Evolutionary conservation across 2,888 invertebrate genomes (phyloP).

Genomic region (Hedychridium roseum): DNA sequence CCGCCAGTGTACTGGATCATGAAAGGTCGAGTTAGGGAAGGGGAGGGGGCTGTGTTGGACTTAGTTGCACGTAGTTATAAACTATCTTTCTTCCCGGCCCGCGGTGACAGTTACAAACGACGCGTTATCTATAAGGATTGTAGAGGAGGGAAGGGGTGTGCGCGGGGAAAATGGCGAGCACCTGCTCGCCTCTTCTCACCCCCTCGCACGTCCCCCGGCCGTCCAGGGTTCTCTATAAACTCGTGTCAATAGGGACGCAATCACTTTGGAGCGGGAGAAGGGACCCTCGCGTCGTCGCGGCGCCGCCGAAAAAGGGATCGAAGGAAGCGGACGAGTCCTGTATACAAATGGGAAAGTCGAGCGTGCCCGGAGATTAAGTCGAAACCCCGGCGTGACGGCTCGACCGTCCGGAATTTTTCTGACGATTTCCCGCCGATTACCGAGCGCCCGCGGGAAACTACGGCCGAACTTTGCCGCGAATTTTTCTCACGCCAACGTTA

Average conservation of each 20-base stretch:
- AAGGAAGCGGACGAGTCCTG: constrained; percentile 16
- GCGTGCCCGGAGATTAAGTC: constrained; percentile 33
- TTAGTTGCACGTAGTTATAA: constrained; percentile 21
- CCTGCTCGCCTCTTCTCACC: constrained; percentile 49
- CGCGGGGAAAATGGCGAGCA: constrained; percentile 57
- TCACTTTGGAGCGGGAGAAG: too few species aligned
- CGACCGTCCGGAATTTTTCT: constrained; percentile 24
- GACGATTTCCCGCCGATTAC: constrained; percentile 10
- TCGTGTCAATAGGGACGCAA: constrained; percentile 49
- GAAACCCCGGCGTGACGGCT: constrained; percentile 18
- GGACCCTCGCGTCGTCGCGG: too few species aligned
- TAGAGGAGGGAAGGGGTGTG: too few species aligned
- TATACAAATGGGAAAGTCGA: constrained; percentile 33
- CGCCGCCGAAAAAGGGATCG: neutral
- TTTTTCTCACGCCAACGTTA: neutral
- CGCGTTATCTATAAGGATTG: constrained; percentile 60
- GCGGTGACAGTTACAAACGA: constrained; percentile 60
- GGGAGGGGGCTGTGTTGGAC: too few species aligned
- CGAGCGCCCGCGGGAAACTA: neutral
- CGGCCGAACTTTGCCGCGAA: neutral
- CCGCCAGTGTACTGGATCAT: too few species aligned
- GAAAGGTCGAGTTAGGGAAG: too few species aligned
- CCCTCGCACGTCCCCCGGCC: constrained; percentile 9
- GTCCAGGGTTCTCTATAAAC: constrained; percentile 37
- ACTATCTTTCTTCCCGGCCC: constrained; percentile 36